Base-by-base conservation (phyloP, 2,888 invertebrate genomes). In the Megastigmus dorsalis region DNA sequence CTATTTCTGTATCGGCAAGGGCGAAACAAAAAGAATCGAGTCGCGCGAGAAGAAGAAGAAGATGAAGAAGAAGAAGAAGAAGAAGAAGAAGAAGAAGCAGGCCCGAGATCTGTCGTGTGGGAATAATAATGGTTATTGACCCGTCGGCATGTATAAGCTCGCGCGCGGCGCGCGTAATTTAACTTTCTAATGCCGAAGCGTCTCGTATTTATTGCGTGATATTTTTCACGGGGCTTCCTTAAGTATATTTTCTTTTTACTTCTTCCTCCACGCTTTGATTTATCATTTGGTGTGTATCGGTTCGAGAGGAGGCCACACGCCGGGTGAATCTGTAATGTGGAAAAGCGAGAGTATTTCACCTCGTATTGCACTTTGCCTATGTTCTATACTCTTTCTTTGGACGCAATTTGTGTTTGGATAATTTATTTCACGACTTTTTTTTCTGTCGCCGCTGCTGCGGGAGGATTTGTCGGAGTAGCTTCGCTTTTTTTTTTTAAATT, bases 101-200 rank as follows among this genome's bases (percentile, higher is more conserved):
- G n/a, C n/a, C n/a, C n/a, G n/a, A 50, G 33, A 50, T 69, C 48
- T 48, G 50, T 50, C 60, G 69, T 52, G 60, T 30, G 60, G 52
- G 50, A 69, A 41, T 69, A 69, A 41, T 69, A 52, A 69, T 60
- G 69, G 59, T 60, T 55, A 71, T 55, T 55, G 62, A 63, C 55
- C 63, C 60, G 60, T 26, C 41, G 33, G 10, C 45, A 13, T n/a
- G n/a, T 30, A 62, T 62, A 45, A 62, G 62, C 62, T 62, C 20
- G 15, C 30, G 54, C 50, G 38, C 48, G 41, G 15, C 30, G 54
- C 50, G 38, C 48, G 41, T 65, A 65, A 72, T 72, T 59, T 72
- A 72, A 65, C 67, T 59, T 65, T 72, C 59, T 66, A 66, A 72
- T 72, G 52, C 50, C 36, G 36, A 55, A 63, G 60, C 48, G n/a